Evolutionary conservation across 2,797 vertebrate species (phyloP).

Genomic region (Picus viridis): DNA sequence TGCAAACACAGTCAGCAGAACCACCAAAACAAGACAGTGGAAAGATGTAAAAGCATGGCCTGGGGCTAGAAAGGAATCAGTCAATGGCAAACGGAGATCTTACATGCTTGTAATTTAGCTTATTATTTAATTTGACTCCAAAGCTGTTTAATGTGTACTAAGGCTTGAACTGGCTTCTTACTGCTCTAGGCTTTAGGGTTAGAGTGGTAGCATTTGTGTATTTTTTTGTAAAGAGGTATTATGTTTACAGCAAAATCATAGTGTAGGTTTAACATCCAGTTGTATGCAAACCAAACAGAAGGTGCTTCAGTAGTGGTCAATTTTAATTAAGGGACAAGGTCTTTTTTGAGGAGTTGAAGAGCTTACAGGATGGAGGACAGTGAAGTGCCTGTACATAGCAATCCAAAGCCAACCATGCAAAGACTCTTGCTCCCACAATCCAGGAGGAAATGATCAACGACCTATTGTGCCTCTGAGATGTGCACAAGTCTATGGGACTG

Average conservation of each 20-base stretch:
- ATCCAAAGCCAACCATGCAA: slow-evolving; percentile 55
- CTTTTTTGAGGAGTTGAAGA: background rate
- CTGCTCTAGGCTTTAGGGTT: slow-evolving; percentile 48
- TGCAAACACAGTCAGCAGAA: slow-evolving; percentile 84
- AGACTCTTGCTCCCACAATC: background rate
- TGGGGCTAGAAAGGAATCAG: background rate
- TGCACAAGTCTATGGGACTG: too few relatives aligned
- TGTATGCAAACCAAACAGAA: slow-evolving; percentile 6
- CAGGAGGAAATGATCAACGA: too few relatives aligned
- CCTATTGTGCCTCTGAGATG: too few relatives aligned
- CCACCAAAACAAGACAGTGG: slow-evolving; percentile 70
- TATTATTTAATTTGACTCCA: slow-evolving; percentile 61
- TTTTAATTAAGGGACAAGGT: background rate
- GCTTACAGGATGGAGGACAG: background rate
- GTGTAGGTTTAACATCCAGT: background rate
- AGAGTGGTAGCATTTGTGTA: slow-evolving; percentile 7
- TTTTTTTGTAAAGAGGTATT: slow-evolving; percentile 56
- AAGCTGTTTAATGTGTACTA: slow-evolving; percentile 51
- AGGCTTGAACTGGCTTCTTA: slow-evolving; percentile 62
- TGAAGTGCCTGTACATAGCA: slow-evolving; percentile 63
- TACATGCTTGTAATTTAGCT: slow-evolving; percentile 61
- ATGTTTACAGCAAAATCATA: slow-evolving; percentile 57
- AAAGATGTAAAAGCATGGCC: slow-evolving; percentile 65
- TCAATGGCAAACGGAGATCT: slow-evolving; percentile 6
- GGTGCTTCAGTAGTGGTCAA: background rate